Conservation (phyloP, 2,113 vertebrate species). For the Pseudorhombus dupliciocellatus region DNA sequence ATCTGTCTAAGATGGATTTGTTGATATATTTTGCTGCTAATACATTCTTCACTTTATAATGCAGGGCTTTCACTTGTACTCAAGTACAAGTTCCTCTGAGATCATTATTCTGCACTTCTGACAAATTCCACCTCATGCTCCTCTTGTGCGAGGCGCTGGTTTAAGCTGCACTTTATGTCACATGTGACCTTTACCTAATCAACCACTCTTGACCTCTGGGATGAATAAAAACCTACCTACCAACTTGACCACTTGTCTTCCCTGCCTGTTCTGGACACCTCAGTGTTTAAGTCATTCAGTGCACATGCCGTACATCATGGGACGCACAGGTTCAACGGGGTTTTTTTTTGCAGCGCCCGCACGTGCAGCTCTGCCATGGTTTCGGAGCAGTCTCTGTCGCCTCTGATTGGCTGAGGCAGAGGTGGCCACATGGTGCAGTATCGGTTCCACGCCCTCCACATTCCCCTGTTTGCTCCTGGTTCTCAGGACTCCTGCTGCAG, state of each 20-base stretch:
- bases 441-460: slow-evolving; percentile 58
- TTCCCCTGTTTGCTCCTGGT: not conserved
- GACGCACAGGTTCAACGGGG: not conserved
- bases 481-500: too few relatives aligned
- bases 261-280: not conserved
- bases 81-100: too few relatives aligned
- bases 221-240: not conserved
- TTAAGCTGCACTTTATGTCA: not conserved
- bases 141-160: not conserved
- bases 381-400: slow-evolving; percentile 40
- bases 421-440: slow-evolving; percentile 54
- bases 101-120: too few relatives aligned
- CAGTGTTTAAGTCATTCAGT: not conserved
- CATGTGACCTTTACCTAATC: not conserved
- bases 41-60: not conserved
- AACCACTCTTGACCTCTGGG: slow-evolving; percentile 1
- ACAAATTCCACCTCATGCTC: not conserved
- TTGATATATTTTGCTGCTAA: not conserved
- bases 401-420: slow-evolving; percentile 59
- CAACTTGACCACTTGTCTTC: not conserved
- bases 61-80: not conserved
- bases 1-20: not conserved
- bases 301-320: not conserved
- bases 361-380: slow-evolving; percentile 26
- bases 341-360: slow-evolving; percentile 19